Evolutionary conservation across 2,113 vertebrate species (phyloP).

Genomic region (Gymnorhina tibicen): DNA sequence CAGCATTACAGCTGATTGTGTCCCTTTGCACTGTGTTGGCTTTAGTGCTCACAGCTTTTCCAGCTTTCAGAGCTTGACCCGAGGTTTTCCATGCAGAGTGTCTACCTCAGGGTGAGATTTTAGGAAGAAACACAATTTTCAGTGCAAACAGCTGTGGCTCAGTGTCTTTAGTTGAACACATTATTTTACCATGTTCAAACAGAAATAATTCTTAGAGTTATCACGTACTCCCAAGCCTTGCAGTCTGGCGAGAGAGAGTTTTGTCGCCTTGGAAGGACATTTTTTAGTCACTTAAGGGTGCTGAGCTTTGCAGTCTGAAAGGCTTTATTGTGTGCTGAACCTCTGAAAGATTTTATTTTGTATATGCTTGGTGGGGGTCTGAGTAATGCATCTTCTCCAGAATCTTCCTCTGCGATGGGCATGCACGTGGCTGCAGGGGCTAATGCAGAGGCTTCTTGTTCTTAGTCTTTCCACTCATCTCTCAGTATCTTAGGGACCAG

Average conservation of each 20-base stretch:
- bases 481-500: neutral
- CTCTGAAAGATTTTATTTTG: neutral
- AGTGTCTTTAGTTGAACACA: neutral
- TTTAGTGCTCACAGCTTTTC: neutral
- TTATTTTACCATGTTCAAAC: neutral
- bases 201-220: neutral
- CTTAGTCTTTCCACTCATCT: neutral
- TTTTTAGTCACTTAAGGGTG: neutral
- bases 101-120: neutral
- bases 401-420: rapidly evolving
- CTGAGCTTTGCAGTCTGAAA: neutral
- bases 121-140: neutral
- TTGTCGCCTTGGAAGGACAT: neutral
- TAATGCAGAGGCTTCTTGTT: neutral
- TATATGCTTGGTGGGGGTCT: neutral
- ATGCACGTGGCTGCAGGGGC: neutral
- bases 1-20: neutral
- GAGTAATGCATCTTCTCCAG: neutral
- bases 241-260: neutral
- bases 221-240: neutral
- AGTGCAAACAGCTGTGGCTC: neutral
- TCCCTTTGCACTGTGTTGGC: rapidly evolving
- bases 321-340: neutral
- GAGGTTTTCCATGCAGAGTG: neutral
- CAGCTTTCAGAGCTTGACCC: neutral